Conservation (phyloP, 2,113 vertebrate species). For the Anarhynchus alexandrinus region DNA sequence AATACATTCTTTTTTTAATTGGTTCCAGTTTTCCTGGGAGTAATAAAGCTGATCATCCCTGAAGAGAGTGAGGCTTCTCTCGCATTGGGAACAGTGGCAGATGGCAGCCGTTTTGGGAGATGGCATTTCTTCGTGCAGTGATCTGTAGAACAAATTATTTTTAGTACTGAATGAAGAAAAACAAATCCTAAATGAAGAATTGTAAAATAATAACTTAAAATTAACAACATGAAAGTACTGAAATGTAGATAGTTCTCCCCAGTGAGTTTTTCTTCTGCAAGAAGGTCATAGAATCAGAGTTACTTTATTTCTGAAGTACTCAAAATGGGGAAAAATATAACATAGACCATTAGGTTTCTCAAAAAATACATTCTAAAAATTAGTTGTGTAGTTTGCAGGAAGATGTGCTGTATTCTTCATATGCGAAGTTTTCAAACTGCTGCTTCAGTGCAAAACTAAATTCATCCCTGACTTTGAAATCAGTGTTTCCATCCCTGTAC, state of each 20-base stretch:
- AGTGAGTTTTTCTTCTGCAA: neutral
- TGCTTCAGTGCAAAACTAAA: neutral
- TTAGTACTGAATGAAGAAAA: neutral
- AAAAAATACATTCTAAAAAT: neutral
- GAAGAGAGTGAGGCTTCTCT: neutral
- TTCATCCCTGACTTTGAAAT: neutral
- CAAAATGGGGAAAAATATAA: neutral
- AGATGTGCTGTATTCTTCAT: neutral
- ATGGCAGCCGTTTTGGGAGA: neutral
- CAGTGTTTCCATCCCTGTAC: neutral
- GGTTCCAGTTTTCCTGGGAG: neutral
- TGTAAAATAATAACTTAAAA: neutral
- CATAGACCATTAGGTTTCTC: neutral
- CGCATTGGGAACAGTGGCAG: neutral
- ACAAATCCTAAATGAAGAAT: neutral
- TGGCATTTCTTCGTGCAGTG: neutral
- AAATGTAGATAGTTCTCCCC: neutral
- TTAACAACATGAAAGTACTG: neutral
- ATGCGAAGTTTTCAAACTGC: neutral
- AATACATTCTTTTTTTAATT: neutral
- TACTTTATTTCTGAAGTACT: neutral
- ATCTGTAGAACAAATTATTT: neutral
- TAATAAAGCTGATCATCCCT: neutral
- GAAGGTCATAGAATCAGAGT: neutral
- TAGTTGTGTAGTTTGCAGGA: neutral